Base-by-base conservation (phyloP, 1,140 invertebrate species). In the Pollicipes pollicipes region DNA sequence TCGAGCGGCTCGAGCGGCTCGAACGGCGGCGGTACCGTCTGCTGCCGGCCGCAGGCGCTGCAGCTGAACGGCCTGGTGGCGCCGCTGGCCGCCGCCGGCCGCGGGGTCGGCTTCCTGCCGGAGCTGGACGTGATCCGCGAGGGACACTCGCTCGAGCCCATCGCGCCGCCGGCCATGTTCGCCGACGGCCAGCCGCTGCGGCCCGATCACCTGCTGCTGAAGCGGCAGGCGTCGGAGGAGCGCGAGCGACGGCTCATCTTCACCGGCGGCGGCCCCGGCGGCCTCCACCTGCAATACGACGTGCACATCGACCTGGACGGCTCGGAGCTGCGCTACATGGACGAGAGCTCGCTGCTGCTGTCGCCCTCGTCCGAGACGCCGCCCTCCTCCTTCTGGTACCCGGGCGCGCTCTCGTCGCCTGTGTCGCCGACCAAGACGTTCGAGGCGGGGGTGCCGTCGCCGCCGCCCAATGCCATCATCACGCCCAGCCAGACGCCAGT, bases 241-340 rank as follows among this genome's bases (percentile, higher is more conserved):
- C n/a, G 66, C 70, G 21, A n/a, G 70, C 73, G 75, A 78, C 79
- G 75, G 79, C 82, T 76, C 79, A 73, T 82, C 35, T 31, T 35
- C 73, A 74, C 37, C 76, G 77, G 69, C 69, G 68, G 69, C 76
- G 73, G 72, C 66, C 72, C 16, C 45, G 68, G 58, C 63, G 69
- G 3, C 72, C 70, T 32, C 70, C 74, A 68, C 70, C 70, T 35
- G 76, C 88, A 89, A 0, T 68, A 63, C 27, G 73, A 74, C 67
- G 69, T 71, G 0, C 72, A 72, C 28, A 63, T 70, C 2, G 68
- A 71, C 0, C 63, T 91, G 76, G 89, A 92, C 77, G 87, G 86
- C 68, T 88, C 88, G 24, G 91, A 93, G 80, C 80, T 93, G 58
- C 83, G 87, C 27, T 94, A 85, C 77, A 93, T 93, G 91, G 91